Conservation (phyloP, 2,113 vertebrate species). For the Piaya cayana region DNA sequence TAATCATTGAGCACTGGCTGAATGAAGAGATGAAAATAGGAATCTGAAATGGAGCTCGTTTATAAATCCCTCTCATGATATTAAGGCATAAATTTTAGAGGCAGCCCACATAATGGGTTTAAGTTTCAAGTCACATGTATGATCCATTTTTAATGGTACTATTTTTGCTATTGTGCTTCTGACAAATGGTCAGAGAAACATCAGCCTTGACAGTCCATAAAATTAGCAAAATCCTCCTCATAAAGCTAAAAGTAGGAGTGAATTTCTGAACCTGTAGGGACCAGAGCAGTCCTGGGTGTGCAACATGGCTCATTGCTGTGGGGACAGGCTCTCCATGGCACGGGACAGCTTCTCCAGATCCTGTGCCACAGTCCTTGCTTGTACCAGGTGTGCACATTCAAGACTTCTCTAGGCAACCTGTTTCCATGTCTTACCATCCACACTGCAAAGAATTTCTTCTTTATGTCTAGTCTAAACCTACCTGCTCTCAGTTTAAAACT, state of each 20-base stretch:
- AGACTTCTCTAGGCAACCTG: not conserved
- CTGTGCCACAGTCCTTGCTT: not conserved
- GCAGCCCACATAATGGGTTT: conserved; percentile 12
- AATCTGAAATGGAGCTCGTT: not conserved
- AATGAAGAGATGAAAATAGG: not conserved
- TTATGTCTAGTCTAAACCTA: not conserved
- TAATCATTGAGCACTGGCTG: not conserved
- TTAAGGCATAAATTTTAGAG: conserved; percentile 27
- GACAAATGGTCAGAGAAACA: conserved; percentile 29
- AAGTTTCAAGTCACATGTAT: not conserved
- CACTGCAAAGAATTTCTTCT: not conserved
- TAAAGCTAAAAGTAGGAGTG: not conserved
- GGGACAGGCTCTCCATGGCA: not conserved
- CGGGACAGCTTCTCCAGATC: not conserved
- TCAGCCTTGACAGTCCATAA: not conserved
- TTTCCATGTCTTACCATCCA: not conserved
- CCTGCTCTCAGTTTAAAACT: not conserved
- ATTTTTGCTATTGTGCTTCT: conserved; percentile 39
- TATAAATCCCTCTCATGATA: not conserved
- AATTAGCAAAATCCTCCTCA: not conserved
- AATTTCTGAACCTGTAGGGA: not conserved
- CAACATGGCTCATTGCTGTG: not conserved
- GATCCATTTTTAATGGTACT: conserved; percentile 45
- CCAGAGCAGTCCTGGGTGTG: not conserved
- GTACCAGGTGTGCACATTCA: fast-evolving